Percentiles rank a stretch among this genome's conserved stretches.
These are phyloP conservation scores for Pygoscelis adeliae DNA, from an alignment of 2,113 vertebrate species.

Conservation along the genomic window DNA sequence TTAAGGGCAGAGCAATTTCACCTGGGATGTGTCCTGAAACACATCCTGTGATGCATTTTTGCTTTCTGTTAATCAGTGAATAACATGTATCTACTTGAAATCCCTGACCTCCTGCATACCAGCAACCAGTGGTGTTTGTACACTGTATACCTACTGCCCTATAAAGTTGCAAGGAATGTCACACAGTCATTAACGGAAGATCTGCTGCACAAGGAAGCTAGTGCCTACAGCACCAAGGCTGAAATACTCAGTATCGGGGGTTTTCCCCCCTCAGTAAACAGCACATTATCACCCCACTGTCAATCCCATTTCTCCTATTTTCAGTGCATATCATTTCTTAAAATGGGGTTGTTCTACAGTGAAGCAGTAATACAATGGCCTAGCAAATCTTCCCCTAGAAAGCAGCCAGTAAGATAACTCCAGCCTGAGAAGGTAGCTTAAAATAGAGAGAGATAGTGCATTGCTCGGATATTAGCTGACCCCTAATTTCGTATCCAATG, in stretches of 20 bases:
- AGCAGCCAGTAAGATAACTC: neutral
- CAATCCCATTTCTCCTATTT: neutral
- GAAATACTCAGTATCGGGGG: neutral
- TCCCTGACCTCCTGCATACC: rapidly evolving
- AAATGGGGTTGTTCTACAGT: neutral
- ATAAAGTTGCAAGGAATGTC: neutral
- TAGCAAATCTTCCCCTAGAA: neutral
- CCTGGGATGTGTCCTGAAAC: neutral
- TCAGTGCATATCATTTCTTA: neutral
- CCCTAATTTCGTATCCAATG: neutral
- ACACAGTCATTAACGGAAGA: neutral
- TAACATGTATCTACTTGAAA: neutral
- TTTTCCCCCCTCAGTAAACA: neutral
- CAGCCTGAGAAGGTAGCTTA: neutral
- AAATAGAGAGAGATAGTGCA: neutral
- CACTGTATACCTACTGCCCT: neutral
- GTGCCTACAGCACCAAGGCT: neutral
- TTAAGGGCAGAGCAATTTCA: neutral
- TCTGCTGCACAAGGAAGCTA: neutral
- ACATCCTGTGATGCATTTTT: neutral
- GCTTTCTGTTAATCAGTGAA: neutral
- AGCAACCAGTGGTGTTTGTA: neutral
- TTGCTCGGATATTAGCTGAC: neutral
- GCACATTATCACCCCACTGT: neutral
- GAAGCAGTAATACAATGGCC: neutral